phyloP scores from a whole-genome alignment of 2,113 vertebrate species.

The Syngnathus typhle region DNA sequence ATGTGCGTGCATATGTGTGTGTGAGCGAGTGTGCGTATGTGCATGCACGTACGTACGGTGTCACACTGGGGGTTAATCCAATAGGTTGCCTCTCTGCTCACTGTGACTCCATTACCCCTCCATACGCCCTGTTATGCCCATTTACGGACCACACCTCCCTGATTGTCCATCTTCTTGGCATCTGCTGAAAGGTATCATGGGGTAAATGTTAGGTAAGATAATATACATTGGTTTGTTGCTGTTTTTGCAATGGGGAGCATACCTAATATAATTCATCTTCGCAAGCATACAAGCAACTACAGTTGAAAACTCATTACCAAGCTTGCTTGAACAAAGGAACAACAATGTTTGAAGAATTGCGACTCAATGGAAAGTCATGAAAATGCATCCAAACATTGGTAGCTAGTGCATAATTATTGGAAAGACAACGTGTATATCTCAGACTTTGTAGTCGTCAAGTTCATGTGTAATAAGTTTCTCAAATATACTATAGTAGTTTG shows the following conservation, averaged over 20 bases:
- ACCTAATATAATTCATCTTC: neutral
- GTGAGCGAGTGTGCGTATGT: neutral
- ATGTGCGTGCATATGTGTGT: neutral
- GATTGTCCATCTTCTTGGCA: slow-evolving; percentile 8
- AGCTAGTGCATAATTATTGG: neutral
- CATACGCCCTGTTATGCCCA: slow-evolving; percentile 29
- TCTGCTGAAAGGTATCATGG: slow-evolving; percentile 6
- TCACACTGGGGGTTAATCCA: slow-evolving; percentile 51
- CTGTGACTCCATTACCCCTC: slow-evolving; percentile 50
- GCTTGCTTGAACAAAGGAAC: neutral
- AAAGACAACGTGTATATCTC: neutral
- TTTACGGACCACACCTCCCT: slow-evolving; percentile 12
- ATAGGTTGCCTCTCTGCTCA: slow-evolving; percentile 39
- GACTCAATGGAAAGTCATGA: neutral
- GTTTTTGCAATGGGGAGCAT: neutral
- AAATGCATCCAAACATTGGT: neutral
- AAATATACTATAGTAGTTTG: neutral
- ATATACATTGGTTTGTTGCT: neutral
- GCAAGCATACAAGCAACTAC: neutral
- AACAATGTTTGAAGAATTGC: neutral
- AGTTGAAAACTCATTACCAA: neutral
- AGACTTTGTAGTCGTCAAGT: neutral
- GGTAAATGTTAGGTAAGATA: neutral
- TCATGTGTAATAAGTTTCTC: neutral
- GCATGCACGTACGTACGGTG: slow-evolving; percentile 27